These are phyloP conservation scores for Seira sanloemensis DNA, from an alignment of 2,888 invertebrate genomes.

Conservation along the genomic window DNA sequence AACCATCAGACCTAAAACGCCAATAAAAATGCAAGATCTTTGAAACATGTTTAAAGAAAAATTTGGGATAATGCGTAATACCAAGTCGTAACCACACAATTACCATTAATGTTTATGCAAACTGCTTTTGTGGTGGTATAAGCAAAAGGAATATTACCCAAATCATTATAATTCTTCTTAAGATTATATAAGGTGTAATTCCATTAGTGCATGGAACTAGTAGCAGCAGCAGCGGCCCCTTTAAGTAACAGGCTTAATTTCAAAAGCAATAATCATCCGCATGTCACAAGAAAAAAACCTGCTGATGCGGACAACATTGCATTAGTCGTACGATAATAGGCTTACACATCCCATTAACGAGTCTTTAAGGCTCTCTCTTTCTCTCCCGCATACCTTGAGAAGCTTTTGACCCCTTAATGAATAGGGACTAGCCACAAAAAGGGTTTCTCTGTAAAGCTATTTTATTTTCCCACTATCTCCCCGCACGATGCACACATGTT, in stretches of 20 bases:
- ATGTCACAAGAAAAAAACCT: constrained; percentile 38
- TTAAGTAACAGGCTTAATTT: constrained; percentile 49
- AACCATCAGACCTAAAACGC: constrained; percentile 71
- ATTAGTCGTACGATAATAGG: constrained; percentile 27
- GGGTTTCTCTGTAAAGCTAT: constrained; percentile 33
- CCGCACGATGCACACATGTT: neutral
- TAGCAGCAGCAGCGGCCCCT: neutral
- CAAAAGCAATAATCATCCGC: constrained; percentile 51
- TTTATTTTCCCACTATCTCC: neutral
- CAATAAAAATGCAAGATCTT: constrained; percentile 48
- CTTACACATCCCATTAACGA: constrained; percentile 47
- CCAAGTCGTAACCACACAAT: constrained; percentile 31
- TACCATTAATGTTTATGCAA: constrained; percentile 57
- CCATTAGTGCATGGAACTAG: neutral
- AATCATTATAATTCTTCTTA: neutral
- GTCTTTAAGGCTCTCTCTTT: constrained; percentile 25
- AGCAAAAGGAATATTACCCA: neutral
- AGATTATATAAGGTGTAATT: neutral
- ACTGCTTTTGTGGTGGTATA: neutral
- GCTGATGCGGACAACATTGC: constrained; percentile 20
- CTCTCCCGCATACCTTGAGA: neutral
- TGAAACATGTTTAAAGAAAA: neutral
- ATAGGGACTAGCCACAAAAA: constrained; percentile 24
- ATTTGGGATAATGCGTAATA: neutral
- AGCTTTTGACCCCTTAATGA: constrained; percentile 5